Conservation (phyloP, 1,140 invertebrate species). For the Brachionus rubens region DNA sequence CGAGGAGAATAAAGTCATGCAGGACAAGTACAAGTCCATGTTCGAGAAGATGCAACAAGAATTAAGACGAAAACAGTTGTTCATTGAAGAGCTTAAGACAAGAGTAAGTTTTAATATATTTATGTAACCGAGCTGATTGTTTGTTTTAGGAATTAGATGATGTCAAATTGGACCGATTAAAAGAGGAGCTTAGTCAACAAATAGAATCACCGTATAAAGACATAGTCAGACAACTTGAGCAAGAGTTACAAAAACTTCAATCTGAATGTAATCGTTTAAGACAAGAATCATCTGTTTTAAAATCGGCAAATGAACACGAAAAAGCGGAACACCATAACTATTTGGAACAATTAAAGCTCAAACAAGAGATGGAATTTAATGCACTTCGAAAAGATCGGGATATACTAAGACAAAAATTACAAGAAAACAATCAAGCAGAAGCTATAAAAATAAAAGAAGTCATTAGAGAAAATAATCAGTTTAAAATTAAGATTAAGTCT, state of each 20-base stretch:
- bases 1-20: slow-evolving; percentile 55
- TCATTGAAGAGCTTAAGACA: slow-evolving; percentile 53
- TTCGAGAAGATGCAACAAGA: slow-evolving; percentile 54
- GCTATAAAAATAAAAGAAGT: slow-evolving; percentile 53
- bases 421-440: slow-evolving; percentile 53
- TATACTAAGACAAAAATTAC: slow-evolving; percentile 51
- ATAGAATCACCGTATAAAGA: slow-evolving; percentile 54
- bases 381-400: slow-evolving; percentile 58
- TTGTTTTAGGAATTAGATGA: slow-evolving; percentile 36
- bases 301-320: slow-evolving; percentile 57
- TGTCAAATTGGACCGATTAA: slow-evolving; percentile 32
- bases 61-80: slow-evolving; percentile 50
- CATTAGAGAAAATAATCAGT: slow-evolving; percentile 57
- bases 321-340: slow-evolving; percentile 52
- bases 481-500: slow-evolving; percentile 53
- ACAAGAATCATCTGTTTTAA: slow-evolving; percentile 57
- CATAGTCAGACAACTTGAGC: slow-evolving; percentile 53
- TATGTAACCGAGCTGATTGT: neutral
- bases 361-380: slow-evolving; percentile 57
- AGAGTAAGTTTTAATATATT: slow-evolving; percentile 49
- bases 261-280: slow-evolving; percentile 52
- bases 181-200: slow-evolving; percentile 52
- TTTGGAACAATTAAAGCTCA: slow-evolving; percentile 54
- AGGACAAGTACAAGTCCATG: slow-evolving; percentile 57
- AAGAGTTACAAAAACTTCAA: slow-evolving; percentile 54